Conservation (phyloP, 2,113 vertebrate species). For the Thermophis baileyi region DNA sequence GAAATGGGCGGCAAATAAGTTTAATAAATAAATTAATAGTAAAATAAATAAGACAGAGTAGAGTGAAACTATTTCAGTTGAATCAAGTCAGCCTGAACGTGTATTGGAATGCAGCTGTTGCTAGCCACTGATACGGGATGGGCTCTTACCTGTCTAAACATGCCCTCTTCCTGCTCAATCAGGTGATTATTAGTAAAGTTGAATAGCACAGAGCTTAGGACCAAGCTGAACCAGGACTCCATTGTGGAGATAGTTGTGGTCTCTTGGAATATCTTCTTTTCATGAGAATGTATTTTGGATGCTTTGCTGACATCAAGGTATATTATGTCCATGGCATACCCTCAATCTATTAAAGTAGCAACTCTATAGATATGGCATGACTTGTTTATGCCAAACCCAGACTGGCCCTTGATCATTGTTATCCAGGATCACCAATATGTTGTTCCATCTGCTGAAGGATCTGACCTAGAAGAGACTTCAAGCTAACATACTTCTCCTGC, state of each 20-base stretch:
- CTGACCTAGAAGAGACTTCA: not conserved
- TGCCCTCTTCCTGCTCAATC: fast-evolving
- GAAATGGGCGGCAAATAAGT: not conserved
- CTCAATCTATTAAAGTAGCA: not conserved
- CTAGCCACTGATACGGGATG: not conserved
- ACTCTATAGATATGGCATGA: not conserved
- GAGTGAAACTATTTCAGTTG: not conserved
- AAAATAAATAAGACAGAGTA: not conserved
- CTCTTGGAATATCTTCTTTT: not conserved
- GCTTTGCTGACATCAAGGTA: not conserved
- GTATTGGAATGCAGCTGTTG: not conserved
- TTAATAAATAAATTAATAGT: not conserved
- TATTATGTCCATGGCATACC: not conserved
- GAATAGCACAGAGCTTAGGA: not conserved
- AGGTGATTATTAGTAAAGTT: not conserved
- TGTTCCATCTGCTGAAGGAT: not conserved
- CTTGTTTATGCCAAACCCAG: no score
- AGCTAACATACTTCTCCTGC: not conserved
- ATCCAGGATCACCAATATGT: not conserved
- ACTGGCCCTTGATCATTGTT: not conserved
- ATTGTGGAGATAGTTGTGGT: not conserved
- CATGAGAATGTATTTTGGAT: not conserved
- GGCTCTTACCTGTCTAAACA: not conserved
- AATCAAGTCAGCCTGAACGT: not conserved
- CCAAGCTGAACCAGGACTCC: not conserved